Evolutionary conservation across 2,888 invertebrate genomes (phyloP), one percentile per base, ranked within the genome.

Genomic region (Sinopyrophorus schimmeli): DNA sequence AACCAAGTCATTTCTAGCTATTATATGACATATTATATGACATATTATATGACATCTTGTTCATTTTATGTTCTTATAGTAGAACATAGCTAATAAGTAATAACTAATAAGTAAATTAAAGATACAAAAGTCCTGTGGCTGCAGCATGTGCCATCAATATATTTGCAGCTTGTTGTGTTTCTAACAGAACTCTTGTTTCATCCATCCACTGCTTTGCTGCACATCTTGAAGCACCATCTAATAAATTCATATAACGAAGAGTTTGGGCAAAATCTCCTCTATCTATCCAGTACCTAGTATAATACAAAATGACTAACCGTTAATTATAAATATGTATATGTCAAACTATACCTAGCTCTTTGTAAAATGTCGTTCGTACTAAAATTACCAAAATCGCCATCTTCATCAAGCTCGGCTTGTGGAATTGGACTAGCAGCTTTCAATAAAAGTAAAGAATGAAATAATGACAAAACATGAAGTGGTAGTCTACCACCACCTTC

Each of bases 361-460:
- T 91, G 86, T 24, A 98, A 80, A 60, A 98, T 85, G 61, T 92
- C 91, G 69, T 89, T 93, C 1, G 94, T 93, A 73, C 87, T 87
- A 65, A 94, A 75, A 62, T 81, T 76, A 14, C 80, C 77, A 61
- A 87, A 83, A 69, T 93, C 88, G 39, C 84, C 82, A 59, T 83
- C 78, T 68, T 91, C 84, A 32, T 84, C 79, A 23, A 91, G 72
- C 68, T 92, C 91, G 14, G 80, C 80, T 46, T 80, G 77, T 0
- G 91, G 84, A 58, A 91, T 87, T 44, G 84, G 82, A 61, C 82
- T 79, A 46, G 79, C 74, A 10, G 82, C 79, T 48, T 83, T 83
- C 61, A 89, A 77, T 27, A 92, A 77, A 46, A 98, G 76, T 57
- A 89, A 73, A n/a, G 92, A 92, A 72, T 96, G 95, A 24, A 97